Evolutionary conservation across 2,888 invertebrate genomes (phyloP), one percentile per base, ranked within the genome.

Genomic region (Ligdia adustata): DNA sequence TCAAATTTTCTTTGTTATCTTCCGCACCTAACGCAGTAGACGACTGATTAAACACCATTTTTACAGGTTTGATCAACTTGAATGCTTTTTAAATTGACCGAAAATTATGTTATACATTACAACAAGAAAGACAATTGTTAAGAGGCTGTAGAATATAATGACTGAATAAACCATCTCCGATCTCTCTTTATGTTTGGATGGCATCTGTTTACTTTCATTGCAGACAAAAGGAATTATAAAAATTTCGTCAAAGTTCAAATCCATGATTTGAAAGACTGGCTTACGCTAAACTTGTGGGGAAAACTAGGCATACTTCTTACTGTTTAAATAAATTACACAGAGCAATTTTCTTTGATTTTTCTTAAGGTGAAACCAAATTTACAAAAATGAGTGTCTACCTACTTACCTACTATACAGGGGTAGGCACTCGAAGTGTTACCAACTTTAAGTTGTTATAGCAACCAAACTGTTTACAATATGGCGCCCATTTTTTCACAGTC

Each of bases 51-150:
- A 0, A 53, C 27, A 0, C 53, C 55, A n/a, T 69, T 64, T 27
- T 53, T 57, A 9, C 71, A 69, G 0, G 41, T 43, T 35, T 54
- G 34, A 0, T 58, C 11, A n/a, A 64, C 65, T 15, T 72, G 46
- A 0, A 50, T 46, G 0, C 13, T 22, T 28, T 55, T 54, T 1
- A 64, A 33, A 46, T 63, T 55, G 9, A 46, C n/a, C 5, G 9
- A 16, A 22, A 6, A 1, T 22, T 4, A 22, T 22, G n/a, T 22
- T 22, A n/a, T 22, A 22, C 1, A 2, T 7, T 2, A 22, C 1
- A 22, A 7, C 7, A 1, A 22, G 4, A 7, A 22, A 22, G 1
- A 7, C 4, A 6, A 7, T 3, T 4, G 22, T 22, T n/a, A 22
- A 22, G 1, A 22, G 4, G 7, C 22, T 22, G 7, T 22, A n/a